phyloP scores from a whole-genome alignment of 2,113 vertebrate species.

The Anthoscopus minutus region DNA sequence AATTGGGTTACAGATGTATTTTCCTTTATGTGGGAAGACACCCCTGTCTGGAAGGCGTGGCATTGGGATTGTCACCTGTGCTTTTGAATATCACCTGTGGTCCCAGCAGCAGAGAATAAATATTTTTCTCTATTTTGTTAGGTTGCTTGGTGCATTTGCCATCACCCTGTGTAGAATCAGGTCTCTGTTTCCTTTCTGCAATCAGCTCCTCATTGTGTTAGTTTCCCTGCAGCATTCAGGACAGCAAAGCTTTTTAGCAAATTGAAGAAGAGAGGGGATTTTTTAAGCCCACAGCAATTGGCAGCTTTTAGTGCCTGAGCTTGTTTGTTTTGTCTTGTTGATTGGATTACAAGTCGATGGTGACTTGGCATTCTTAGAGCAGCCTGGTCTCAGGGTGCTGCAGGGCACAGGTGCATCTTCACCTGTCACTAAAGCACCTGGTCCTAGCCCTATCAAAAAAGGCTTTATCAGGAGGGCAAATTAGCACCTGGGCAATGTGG shows the following conservation, averaged over 20 bases:
- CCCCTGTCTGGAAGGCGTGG: neutral
- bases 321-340: neutral
- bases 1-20: neutral
- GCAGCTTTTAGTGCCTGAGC: neutral
- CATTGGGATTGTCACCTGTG: fast-evolving
- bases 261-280: neutral
- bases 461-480: neutral
- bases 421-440: neutral
- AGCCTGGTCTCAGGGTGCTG: neutral
- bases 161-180: neutral
- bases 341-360: neutral
- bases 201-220: neutral
- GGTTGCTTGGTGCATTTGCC: neutral
- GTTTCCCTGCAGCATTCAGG: neutral
- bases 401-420: neutral
- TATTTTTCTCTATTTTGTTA: neutral
- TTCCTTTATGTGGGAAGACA: neutral
- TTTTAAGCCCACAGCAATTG: neutral
- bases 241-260: neutral
- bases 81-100: neutral
- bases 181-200: neutral
- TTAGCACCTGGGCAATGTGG: neutral
- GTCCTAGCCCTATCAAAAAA: neutral
- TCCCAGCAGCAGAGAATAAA: neutral
- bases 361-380: neutral